A percentile compares a stretch with the other conserved stretches of the same genome.
Evolutionary conservation across 1,140 invertebrate genomes (phyloP).

Genomic region (Conus betulinus): DNA sequence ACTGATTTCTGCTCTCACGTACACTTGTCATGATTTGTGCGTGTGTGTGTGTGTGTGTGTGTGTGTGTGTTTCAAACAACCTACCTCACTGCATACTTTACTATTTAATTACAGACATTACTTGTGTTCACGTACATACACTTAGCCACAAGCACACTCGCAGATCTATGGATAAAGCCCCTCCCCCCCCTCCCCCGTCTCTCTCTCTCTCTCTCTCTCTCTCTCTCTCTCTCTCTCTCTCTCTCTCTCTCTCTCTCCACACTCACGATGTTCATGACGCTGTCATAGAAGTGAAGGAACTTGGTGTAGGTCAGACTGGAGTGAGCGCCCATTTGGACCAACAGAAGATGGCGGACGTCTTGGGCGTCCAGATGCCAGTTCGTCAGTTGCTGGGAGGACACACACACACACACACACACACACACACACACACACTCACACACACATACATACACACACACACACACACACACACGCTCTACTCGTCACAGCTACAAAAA

Average conservation of each 20-base stretch:
- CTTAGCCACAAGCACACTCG: not conserved
- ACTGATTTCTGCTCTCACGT: too few relatives aligned
- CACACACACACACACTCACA: not conserved
- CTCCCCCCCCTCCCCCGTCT: too few relatives aligned
- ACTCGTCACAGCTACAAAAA: too few relatives aligned
- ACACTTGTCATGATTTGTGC: too few relatives aligned
- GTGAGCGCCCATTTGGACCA: slow-evolving; percentile 28
- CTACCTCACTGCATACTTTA: too few relatives aligned
- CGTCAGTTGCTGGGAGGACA: slow-evolving; percentile 39
- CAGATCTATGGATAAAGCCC: not conserved
- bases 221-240: not conserved
- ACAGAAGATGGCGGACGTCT: slow-evolving; percentile 29
- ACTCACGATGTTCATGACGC: slow-evolving; percentile 39
- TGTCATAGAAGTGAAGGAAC: slow-evolving; percentile 47
- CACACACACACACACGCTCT: too few relatives aligned
- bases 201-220: not conserved
- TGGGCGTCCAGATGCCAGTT: slow-evolving; percentile 42
- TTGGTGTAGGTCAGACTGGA: slow-evolving; percentile 34
- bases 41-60: too few relatives aligned
- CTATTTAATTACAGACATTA: too few relatives aligned
- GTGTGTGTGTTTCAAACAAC: too few relatives aligned
- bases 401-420: not conserved
- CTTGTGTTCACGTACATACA: not conserved
- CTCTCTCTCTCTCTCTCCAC: not conserved
- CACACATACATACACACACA: not conserved